Percentiles rank a stretch among this genome's conserved stretches.
Conservation (phyloP, 1,140 invertebrate genomes). For the Yoshiicerus persimilis region DNA sequence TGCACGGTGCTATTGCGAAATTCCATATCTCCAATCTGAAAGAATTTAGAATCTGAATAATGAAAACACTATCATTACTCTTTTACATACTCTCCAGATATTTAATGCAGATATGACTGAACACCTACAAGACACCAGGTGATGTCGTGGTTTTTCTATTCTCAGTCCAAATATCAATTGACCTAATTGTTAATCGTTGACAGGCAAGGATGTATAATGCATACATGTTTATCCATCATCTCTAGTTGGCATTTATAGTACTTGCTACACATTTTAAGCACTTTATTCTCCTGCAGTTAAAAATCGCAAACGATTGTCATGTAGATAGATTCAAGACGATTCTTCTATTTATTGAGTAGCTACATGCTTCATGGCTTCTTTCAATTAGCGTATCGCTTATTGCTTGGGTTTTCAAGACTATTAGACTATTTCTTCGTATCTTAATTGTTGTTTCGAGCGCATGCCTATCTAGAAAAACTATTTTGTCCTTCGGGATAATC, state of each 20-base stretch:
- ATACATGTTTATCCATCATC: not conserved
- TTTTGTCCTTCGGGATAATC: not conserved
- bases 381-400: too few species aligned
- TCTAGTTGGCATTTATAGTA: too few species aligned
- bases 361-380: too few species aligned
- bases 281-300: too few species aligned
- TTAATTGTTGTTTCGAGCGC: too few species aligned
- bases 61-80: not conserved
- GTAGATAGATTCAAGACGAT: too few species aligned
- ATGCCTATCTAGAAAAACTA: too few species aligned
- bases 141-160: not conserved
- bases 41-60: not conserved
- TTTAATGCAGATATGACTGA: not conserved
- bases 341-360: too few species aligned
- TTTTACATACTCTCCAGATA: not conserved
- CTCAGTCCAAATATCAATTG: not conserved
- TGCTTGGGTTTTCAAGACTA: too few species aligned
- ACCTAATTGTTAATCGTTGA: not conserved
- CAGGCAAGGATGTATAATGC: not conserved
- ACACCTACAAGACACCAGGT: not conserved
- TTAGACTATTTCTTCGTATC: not conserved
- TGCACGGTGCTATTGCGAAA: not conserved
- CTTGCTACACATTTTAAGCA: too few species aligned
- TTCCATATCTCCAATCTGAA: not conserved
- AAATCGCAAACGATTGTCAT: too few species aligned